phyloP scores from a whole-genome alignment of 2,113 vertebrate species.

The Lycaon pictus region DNA sequence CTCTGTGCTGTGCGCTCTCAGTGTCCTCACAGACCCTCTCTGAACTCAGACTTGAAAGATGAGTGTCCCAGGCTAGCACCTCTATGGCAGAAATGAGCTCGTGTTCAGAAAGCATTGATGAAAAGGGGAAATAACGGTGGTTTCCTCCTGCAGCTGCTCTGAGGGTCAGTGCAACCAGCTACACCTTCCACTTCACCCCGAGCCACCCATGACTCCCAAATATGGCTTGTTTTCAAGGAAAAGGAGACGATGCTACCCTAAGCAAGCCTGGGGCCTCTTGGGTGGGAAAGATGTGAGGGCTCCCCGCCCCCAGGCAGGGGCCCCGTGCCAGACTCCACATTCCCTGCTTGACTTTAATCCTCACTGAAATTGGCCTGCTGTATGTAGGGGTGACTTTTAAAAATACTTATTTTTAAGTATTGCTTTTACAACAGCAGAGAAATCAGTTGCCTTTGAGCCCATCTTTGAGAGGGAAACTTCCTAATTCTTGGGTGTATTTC shows the following conservation, averaged over 20 bases:
- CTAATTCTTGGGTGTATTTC: background rate
- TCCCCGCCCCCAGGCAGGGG: background rate
- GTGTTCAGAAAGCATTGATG: background rate
- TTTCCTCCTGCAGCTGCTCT: background rate
- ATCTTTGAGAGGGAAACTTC: background rate
- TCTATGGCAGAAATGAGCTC: background rate
- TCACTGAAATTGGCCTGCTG: background rate
- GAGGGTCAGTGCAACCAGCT: background rate
- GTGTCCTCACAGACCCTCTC: background rate
- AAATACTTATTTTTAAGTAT: background rate
- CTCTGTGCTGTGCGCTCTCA: background rate
- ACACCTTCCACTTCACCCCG: background rate
- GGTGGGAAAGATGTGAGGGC: background rate
- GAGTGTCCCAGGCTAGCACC: background rate
- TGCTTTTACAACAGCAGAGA: background rate
- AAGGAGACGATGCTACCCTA: too few species aligned
- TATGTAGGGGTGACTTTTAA: background rate
- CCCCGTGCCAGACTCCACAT: background rate
- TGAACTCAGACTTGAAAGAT: background rate
- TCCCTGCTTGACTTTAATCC: background rate
- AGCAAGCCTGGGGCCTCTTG: background rate
- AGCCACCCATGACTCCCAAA: background rate
- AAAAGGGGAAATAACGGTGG: background rate
- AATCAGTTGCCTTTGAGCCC: background rate
- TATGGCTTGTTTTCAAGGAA: background rate